Evolutionary conservation across 2,113 vertebrate species (phyloP).

Genomic region (Cynocephalus volans): DNA sequence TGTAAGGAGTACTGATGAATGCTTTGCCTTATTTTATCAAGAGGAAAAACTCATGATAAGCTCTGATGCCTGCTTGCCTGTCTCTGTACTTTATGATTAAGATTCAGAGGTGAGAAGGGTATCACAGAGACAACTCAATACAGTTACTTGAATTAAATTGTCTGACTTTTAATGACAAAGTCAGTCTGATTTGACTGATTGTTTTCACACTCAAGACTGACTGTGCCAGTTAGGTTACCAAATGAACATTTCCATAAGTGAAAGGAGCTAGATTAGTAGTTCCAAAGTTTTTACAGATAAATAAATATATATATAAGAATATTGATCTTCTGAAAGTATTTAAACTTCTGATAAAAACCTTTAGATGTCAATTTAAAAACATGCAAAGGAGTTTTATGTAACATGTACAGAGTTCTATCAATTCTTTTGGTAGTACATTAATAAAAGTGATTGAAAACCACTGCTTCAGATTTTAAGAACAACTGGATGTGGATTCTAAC

Average conservation of each 20-base stretch:
- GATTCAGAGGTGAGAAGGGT: background rate
- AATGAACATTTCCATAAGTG: constrained; percentile 31
- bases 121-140: background rate
- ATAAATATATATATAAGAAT: background rate
- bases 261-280: background rate
- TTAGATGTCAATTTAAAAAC: background rate
- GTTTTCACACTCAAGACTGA: background rate
- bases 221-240: background rate
- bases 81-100: background rate
- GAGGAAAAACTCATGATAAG: background rate
- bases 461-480: background rate
- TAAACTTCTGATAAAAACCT: background rate
- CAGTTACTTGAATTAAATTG: background rate
- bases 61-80: background rate
- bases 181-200: background rate
- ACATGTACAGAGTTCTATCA: background rate
- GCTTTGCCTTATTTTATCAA: background rate
- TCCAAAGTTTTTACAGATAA: background rate
- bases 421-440: background rate
- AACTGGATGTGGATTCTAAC: background rate
- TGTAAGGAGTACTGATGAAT: background rate
- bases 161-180: background rate
- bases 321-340: background rate
- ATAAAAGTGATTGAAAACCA: background rate
- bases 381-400: background rate